A percentile compares a stretch with the other conserved stretches of the same genome.
These are phyloP conservation scores for Vidua macroura DNA, from an alignment of 2,113 vertebrate genomes.

Conservation along the genomic window DNA sequence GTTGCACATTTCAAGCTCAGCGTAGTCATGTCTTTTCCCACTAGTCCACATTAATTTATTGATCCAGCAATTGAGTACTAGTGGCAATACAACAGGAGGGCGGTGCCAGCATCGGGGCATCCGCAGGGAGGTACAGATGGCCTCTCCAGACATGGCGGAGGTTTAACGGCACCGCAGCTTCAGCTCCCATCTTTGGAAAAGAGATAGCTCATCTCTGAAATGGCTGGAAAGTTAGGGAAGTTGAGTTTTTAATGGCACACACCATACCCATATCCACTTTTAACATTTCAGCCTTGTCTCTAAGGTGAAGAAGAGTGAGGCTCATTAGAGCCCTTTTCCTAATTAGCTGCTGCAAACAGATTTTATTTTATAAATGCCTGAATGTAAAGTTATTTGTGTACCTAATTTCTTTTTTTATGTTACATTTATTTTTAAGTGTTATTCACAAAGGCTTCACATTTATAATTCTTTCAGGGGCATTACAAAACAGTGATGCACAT, in stretches of 20 bases:
- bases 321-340: constrained; percentile 61
- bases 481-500: constrained; percentile 65
- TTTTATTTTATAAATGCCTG: constrained; percentile 69
- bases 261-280: constrained; percentile 16
- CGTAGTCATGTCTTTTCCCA: neutral
- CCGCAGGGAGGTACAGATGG: neutral
- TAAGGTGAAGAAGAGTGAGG: constrained; percentile 56
- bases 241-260: constrained; percentile 49
- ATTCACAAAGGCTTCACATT: constrained; percentile 78
- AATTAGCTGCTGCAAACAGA: constrained; percentile 76
- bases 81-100: neutral
- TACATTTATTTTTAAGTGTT: constrained; percentile 77
- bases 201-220: constrained; percentile 33
- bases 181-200: neutral
- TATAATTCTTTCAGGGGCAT: constrained; percentile 75
- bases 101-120: neutral
- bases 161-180: neutral
- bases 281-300: constrained; percentile 45
- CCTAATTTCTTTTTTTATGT: constrained; percentile 80
- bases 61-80: neutral
- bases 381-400: constrained; percentile 79
- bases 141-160: neutral
- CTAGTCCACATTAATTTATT: neutral
- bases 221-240: constrained; percentile 8
- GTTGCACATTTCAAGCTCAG: neutral